Percentiles rank a stretch among this genome's conserved stretches.
Evolutionary conservation across 2,888 invertebrate genomes (phyloP).

Genomic region (Incurvaria masculella): DNA sequence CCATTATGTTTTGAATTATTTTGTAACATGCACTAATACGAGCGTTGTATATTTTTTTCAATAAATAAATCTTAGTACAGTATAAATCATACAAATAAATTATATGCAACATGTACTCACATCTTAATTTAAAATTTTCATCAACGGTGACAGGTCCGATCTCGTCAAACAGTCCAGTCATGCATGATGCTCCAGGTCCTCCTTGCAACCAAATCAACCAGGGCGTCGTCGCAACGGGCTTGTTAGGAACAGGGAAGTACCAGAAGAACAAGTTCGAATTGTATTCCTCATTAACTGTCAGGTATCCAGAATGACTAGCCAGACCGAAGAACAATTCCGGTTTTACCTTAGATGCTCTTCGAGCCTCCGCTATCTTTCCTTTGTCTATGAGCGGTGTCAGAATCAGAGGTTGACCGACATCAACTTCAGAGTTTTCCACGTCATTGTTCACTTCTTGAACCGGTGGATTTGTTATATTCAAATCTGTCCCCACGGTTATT

Average conservation of each 20-base stretch:
- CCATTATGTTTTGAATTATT: no score
- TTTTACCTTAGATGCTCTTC: constrained; percentile 27
- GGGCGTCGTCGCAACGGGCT: constrained; percentile 47
- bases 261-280: constrained; percentile 81
- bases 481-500: no score
- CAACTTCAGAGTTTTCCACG: background rate
- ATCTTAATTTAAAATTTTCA: constrained; percentile 20
- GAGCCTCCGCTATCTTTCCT: constrained; percentile 26
- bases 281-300: constrained; percentile 67
- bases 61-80: no score
- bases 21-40: no score
- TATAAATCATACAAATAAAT: no score
- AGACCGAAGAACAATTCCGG: constrained; percentile 31
- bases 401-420: constrained; percentile 21
- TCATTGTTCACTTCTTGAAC: no score
- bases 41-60: no score
- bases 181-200: constrained; percentile 73
- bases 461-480: no score
- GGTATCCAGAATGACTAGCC: constrained; percentile 47
- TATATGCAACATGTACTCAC: no score
- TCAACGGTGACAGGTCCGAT: constrained; percentile 34
- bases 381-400: constrained; percentile 30
- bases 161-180: constrained; percentile 37
- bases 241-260: constrained; percentile 66
- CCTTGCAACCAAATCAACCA: constrained; percentile 86